Evolutionary conservation across 2,113 vertebrate species (phyloP).

Genomic region (Hucho hucho): DNA sequence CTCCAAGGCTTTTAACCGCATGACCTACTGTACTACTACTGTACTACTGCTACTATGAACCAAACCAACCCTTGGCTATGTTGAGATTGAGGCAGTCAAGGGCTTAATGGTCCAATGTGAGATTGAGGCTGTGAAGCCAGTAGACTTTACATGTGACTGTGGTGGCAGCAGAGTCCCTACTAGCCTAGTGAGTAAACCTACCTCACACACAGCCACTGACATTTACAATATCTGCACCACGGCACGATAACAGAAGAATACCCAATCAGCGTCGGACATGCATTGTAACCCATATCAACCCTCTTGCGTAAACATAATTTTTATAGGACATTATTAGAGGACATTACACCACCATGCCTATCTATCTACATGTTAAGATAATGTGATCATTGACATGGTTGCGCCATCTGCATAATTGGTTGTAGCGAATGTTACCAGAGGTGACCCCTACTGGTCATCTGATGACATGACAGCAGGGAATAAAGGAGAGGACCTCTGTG

Average conservation of each 20-base stretch:
- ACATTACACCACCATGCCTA: constrained; percentile 1
- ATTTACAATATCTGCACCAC: not conserved
- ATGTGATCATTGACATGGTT: not conserved
- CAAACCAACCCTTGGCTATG: not conserved
- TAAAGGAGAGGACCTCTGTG: constrained; percentile 10
- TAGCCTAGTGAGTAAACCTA: not conserved
- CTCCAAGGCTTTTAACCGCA: no score
- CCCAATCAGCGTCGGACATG: not conserved
- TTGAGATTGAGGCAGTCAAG: constrained; percentile 2
- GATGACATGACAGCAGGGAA: constrained; percentile 27
- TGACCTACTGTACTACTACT: no score
- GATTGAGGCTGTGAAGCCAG: not conserved
- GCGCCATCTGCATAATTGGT: constrained; percentile 30
- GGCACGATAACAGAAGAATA: not conserved
- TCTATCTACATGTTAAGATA: not conserved
- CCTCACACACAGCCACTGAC: constrained; percentile 3
- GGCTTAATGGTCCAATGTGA: not conserved
- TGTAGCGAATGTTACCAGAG: constrained; percentile 10
- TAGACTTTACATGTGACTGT: not conserved
- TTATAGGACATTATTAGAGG: not conserved
- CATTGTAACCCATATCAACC: not conserved
- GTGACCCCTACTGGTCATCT: constrained; percentile 46
- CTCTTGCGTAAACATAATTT: not conserved
- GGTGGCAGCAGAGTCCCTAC: not conserved
- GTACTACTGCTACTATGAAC: not conserved